A percentile compares a stretch with the other conserved stretches of the same genome.
Evolutionary conservation across 92 coral and sea anemone species (phyloP).

Genomic region (Porites lobata): DNA sequence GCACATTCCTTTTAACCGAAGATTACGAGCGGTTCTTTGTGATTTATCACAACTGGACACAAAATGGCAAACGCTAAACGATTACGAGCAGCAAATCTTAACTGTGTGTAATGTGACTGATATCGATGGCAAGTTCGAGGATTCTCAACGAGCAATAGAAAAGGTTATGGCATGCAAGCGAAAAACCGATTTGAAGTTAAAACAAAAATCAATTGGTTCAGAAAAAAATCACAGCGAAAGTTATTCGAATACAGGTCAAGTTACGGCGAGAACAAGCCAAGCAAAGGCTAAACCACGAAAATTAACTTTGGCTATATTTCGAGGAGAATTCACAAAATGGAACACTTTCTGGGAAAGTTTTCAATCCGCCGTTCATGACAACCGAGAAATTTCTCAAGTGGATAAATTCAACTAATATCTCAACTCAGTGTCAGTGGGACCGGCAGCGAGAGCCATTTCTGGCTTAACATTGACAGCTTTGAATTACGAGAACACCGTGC

Average conservation of each 20-base stretch:
- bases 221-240: constrained; percentile 15
- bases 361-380: too few relatives aligned
- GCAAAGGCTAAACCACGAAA: background rate
- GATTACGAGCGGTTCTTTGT: background rate
- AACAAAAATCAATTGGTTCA: background rate
- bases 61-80: background rate
- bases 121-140: background rate
- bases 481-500: constrained; percentile 48
- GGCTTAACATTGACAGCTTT: constrained; percentile 34
- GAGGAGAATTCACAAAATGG: too few relatives aligned
- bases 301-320: too few relatives aligned
- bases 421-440: constrained; percentile 47
- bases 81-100: background rate
- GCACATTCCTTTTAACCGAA: background rate
- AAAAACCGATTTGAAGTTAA: constrained; percentile 6
- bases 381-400: background rate
- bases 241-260: background rate
- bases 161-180: background rate
- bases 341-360: too few relatives aligned
- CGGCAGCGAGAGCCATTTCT: constrained; percentile 50
- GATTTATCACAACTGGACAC: constrained; percentile 4
- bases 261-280: background rate
- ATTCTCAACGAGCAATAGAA: background rate
- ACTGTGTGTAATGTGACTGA: background rate
- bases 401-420: too few relatives aligned